phyloP scores from a whole-genome alignment of 2,797 vertebrate genomes.

The Cuculus canorus region DNA sequence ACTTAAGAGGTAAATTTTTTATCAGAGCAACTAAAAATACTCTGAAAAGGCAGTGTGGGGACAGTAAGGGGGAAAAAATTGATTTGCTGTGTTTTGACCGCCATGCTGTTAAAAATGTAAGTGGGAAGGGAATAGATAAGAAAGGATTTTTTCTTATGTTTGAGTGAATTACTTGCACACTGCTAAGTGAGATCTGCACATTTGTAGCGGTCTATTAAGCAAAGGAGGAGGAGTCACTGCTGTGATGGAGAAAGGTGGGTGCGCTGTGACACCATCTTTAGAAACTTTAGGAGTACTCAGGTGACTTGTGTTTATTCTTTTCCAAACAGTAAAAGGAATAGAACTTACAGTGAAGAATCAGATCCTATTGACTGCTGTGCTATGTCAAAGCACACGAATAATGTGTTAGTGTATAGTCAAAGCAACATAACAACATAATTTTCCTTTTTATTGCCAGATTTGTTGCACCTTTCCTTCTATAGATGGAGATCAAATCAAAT shows the following conservation, averaged over 20 bases:
- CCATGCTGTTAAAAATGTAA: constrained; percentile 12
- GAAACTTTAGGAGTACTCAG: neutral
- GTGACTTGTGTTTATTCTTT: neutral
- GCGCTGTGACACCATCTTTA: neutral
- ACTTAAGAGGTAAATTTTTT: constrained; percentile 66
- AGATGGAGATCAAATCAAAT: neutral
- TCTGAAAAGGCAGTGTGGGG: neutral
- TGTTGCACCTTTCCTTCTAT: neutral
- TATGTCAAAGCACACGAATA: neutral
- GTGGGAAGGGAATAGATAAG: neutral
- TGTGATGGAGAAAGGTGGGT: neutral
- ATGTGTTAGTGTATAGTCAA: neutral
- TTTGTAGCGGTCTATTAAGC: constrained; percentile 3
- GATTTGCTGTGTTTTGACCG: constrained; percentile 21
- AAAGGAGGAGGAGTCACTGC: neutral
- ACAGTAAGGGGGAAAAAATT: neutral
- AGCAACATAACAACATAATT: neutral
- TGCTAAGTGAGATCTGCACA: neutral
- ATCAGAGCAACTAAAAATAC: constrained; percentile 64
- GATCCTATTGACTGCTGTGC: neutral
- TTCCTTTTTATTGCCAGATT: neutral
- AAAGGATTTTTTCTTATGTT: constrained; percentile 18
- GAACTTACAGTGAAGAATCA: neutral
- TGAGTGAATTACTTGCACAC: constrained; percentile 14
- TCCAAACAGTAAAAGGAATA: neutral